Conservation (phyloP, 1,140 invertebrate genomes). For the Hylaeus anthracinus region DNA sequence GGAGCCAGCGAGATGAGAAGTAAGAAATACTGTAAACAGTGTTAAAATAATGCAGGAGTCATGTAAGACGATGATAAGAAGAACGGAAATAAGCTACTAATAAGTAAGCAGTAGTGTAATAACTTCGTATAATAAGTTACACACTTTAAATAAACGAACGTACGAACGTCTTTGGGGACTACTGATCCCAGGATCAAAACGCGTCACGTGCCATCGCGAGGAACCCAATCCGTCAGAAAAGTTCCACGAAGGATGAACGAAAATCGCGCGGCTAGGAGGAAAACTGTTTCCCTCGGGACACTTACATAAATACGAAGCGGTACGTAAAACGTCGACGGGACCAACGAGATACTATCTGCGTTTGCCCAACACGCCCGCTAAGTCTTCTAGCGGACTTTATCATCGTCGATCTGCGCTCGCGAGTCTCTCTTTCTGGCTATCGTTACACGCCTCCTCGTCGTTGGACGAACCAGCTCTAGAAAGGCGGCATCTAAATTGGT, state of each 20-base stretch:
- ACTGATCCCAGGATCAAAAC: no score
- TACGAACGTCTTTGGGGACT: no score
- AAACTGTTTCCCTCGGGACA: slow-evolving; percentile 11
- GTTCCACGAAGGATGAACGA: background rate
- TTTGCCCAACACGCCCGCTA: slow-evolving; percentile 63
- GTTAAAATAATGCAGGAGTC: no score
- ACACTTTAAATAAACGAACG: no score
- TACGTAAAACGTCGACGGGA: slow-evolving; percentile 47
- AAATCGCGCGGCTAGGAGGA: background rate
- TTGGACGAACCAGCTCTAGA: slow-evolving; percentile 16
- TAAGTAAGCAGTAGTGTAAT: no score
- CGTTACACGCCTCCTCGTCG: slow-evolving; percentile 34
- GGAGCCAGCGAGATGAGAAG: no score
- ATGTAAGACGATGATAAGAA: no score
- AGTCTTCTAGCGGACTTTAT: slow-evolving; percentile 58
- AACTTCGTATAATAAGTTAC: no score
- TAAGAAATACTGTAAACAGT: no score
- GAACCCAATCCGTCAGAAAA: background rate
- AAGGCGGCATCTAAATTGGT: slow-evolving; percentile 58
- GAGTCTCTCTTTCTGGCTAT: slow-evolving; percentile 46
- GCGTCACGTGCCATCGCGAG: background rate
- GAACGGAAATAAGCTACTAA: no score
- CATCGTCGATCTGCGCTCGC: slow-evolving; percentile 50
- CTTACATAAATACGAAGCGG: slow-evolving; percentile 46
- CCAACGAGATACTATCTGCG: slow-evolving; percentile 63